Evolutionary conservation across 2,113 vertebrate species (phyloP), one percentile per base, ranked within the genome.

Genomic region (Cervus canadensis): DNA sequence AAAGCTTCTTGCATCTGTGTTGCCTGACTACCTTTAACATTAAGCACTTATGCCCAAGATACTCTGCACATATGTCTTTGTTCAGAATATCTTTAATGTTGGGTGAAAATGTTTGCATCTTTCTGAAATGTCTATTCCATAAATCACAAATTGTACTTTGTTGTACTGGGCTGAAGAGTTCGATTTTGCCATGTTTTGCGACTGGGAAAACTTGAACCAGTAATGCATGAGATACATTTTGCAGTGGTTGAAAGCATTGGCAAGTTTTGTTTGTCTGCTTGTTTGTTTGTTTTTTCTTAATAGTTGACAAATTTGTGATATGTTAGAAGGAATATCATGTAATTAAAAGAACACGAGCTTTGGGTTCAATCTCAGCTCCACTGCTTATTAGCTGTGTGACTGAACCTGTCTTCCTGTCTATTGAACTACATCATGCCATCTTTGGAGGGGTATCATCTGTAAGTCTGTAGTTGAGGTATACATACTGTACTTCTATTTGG

Each of bases 21-120:
- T 88, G 59, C 84, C 43, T 76, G 57, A 92, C 62, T 97, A 52
- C 17, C 48, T 97, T 98, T 90, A 48, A 67, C 92, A 89, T 54
- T 95, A 92, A 59, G n/a, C 96, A 57, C 54, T 97, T 21, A 0
- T 83, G 91, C 82, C 62, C 45, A 81, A 60, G 25, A 16, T 5
- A 52, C 60, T 94, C 59, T 13, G 56, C 62, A 11, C 28, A 92
- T 89, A 64, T 96, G 89, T 96, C 89, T 60, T 54, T 82, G 26
- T 71, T 85, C 23, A 43, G 91, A 26, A 3, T 96, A 97, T 97
- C 48, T 97, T 95, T 92, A 36, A 36, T 25, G 8, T 17, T 19
- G 26, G 13, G 12, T 94, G 56, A 97, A 95, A 97, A 92, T 74
- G 5, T 3, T 96, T 89, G 74, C 14, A 71, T 54, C 59, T 81